phyloP scores from a whole-genome alignment of 2,113 vertebrate species.

The Uria lomvia region DNA sequence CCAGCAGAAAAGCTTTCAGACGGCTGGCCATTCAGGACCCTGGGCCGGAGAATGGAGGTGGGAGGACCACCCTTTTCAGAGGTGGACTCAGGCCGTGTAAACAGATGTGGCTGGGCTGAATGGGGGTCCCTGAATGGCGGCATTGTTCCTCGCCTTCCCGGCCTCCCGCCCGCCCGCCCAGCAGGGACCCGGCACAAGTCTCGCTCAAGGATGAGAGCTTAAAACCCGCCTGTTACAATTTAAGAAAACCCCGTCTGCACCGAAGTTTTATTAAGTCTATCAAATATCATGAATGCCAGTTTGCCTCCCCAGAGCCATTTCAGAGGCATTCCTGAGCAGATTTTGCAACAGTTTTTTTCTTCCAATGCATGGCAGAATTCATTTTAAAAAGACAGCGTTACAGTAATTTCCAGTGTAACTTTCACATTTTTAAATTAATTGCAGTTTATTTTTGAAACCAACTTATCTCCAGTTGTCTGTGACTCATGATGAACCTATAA shows the following conservation, averaged over 20 bases:
- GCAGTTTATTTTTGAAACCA: not conserved
- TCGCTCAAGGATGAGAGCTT: conserved; percentile 8
- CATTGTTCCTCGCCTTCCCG: conserved; percentile 67
- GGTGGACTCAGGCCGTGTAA: conserved; percentile 69
- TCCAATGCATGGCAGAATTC: not conserved
- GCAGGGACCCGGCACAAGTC: conserved; percentile 5
- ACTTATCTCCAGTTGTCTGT: not conserved
- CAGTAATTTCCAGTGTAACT: not conserved
- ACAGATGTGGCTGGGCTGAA: conserved; percentile 76
- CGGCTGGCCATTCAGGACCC: not conserved
- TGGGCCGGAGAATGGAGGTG: conserved; percentile 50
- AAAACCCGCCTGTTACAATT: not conserved
- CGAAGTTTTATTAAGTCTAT: not conserved
- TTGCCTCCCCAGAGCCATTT: not conserved
- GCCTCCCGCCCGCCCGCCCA: not conserved
- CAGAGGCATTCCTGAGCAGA: not conserved
- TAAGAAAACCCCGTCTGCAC: not conserved
- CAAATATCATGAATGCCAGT: not conserved
- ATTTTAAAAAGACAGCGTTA: not conserved
- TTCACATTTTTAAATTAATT: not conserved
- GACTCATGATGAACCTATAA: not conserved
- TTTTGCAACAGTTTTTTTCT: not conserved
- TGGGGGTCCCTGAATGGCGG: conserved; percentile 63
- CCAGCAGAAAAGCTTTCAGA: conserved; percentile 22
- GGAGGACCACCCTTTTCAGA: conserved; percentile 58